Evolutionary conservation across 2,888 invertebrate genomes (phyloP), one percentile per base, ranked within the genome.

Genomic region (Smittia aterrima): DNA sequence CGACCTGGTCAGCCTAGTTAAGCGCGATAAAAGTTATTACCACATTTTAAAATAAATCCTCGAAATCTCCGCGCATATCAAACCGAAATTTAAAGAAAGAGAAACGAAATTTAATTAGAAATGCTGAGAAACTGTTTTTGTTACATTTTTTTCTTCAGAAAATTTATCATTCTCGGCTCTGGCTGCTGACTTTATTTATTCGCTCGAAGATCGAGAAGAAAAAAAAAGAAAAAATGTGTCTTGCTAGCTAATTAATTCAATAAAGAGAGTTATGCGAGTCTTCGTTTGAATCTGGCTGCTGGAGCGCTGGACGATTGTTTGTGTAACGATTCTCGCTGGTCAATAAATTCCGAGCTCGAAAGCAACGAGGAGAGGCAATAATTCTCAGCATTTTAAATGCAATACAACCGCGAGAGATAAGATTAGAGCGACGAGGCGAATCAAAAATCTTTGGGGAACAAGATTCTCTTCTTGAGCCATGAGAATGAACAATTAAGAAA

Each of bases 121-220:
- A 47, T 47, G 53, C 53, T 11, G 38, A 38, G 11, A 38, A 7
- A n/a, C n/a, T 32, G 32, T 32, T 32, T 71, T 71, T 54, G 71
- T 71, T 71, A 71, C 71, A 54, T 58, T 54, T 71, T 58, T 71
- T 47, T 71, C 32, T 53, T 18, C 25, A 47, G 24, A 54, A 58
- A 71, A 71, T 71, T 54, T 71, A 71, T 71, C 71, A 71, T 68
- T 18, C 18, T 68, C 68, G 22, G 16, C 16, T 40, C 27, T 16
- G 71, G 71, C 71, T 71, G 47, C 47, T 71, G 71, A 40, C 71
- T 71, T 71, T 71, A 71, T 71, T 71, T 71, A 71, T 71, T 71
- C 20, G 54, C 16, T 71, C 22, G 53, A 16, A 66, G 20, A 20
- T 62, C 20, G 9, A 53, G 16, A 22, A 54, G 32, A 58, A 58